phyloP scores from a whole-genome alignment of 1,140 invertebrate species.

The Listronotus bonariensis region DNA sequence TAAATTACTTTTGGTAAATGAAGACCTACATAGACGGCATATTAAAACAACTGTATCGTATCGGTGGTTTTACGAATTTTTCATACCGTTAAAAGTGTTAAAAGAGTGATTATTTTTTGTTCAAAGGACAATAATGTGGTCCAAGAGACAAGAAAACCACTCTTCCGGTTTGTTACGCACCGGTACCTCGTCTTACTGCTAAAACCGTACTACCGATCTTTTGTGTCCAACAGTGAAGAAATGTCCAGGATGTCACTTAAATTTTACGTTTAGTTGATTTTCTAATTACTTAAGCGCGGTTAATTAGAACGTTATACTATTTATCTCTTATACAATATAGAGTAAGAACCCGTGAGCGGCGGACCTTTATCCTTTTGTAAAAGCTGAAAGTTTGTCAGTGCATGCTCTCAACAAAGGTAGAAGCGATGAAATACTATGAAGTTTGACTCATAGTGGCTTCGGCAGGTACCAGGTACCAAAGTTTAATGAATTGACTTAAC shows the following conservation, averaged over 20 bases:
- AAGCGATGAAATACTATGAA: too few species aligned
- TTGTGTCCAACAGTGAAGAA: constrained; percentile 40
- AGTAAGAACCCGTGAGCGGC: too few species aligned
- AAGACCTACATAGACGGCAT: not conserved
- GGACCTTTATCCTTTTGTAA: too few species aligned
- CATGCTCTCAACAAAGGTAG: too few species aligned
- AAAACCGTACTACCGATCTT: constrained; percentile 41
- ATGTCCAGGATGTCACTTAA: constrained; percentile 39
- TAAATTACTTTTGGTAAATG: not conserved
- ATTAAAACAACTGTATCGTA: constrained; percentile 8
- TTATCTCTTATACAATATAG: too few species aligned
- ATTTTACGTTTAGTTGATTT: constrained; percentile 36
- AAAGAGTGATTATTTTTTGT: constrained; percentile 29
- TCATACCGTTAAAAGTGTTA: constrained; percentile 31
- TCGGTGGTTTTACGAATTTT: constrained; percentile 18
- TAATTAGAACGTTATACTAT: constrained; percentile 32
- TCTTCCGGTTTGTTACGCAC: constrained; percentile 38
- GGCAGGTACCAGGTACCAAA: too few species aligned
- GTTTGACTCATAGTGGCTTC: too few species aligned
- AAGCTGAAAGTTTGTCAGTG: too few species aligned
- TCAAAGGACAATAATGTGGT: constrained; percentile 38
- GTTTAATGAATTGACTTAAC: too few species aligned
- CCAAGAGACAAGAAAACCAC: constrained; percentile 38
- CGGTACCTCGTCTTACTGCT: constrained; percentile 30
- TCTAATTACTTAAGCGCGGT: constrained; percentile 33